These are phyloP conservation scores for Antheraea assamensis DNA, from an alignment of 2,888 invertebrate species.

Conservation along the genomic window DNA sequence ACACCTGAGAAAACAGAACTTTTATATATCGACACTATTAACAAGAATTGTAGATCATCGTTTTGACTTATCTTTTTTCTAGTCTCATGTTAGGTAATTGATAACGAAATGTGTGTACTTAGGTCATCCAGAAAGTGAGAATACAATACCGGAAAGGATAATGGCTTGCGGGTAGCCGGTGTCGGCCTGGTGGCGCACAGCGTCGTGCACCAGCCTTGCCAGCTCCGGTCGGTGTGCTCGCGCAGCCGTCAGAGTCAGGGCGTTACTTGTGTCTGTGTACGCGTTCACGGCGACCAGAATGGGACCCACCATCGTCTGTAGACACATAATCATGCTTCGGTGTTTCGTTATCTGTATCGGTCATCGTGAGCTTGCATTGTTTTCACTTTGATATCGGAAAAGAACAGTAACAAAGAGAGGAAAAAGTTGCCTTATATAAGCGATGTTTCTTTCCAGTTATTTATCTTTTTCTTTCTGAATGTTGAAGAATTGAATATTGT, in stretches of 20 bases:
- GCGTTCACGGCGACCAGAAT: conserved; percentile 95
- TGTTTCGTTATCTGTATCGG: not conserved
- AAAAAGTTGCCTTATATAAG: not conserved
- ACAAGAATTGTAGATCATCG: not conserved
- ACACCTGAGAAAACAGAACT: conserved; percentile 81
- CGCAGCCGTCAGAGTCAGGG: conserved; percentile 90
- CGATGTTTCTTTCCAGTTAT: not conserved
- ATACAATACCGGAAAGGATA: conserved; percentile 88
- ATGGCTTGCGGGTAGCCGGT: conserved; percentile 98
- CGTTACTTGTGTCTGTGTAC: conserved; percentile 93
- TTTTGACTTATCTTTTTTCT: no score
- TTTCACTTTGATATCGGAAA: not conserved
- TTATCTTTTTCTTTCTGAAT: not conserved
- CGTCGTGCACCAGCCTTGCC: conserved; percentile 94
- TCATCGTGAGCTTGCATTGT: not conserved
- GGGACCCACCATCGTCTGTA: conserved; percentile 95
- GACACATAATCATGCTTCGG: not conserved
- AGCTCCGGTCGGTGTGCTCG: conserved; percentile 92
- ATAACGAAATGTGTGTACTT: not conserved
- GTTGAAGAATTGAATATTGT: not conserved
- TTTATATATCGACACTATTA: not conserved
- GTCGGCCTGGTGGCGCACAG: conserved; percentile 96
- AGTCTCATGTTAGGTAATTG: no score
- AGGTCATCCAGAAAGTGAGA: not conserved
- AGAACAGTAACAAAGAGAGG: not conserved